phyloP scores from a whole-genome alignment of 2,113 vertebrate genomes.

The Taxidea taxus region DNA sequence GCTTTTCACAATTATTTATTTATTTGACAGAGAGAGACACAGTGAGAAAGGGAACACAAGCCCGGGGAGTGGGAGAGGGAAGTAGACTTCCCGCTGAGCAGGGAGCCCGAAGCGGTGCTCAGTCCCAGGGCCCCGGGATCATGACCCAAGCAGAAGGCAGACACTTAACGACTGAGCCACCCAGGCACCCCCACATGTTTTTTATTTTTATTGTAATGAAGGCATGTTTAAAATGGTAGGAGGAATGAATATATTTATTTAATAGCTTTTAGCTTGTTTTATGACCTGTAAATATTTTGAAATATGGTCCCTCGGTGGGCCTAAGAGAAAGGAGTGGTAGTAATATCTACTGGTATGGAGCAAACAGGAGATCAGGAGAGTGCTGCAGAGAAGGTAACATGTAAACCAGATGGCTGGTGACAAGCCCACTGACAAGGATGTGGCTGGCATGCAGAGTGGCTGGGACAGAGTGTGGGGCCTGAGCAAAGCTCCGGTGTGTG shows the following conservation, averaged over 20 bases:
- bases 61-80: too few relatives aligned
- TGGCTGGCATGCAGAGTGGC: neutral
- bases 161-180: too few relatives aligned
- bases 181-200: neutral
- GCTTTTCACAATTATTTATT: neutral
- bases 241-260: neutral
- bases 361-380: neutral
- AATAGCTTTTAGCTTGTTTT: neutral
- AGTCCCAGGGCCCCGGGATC: too few relatives aligned
- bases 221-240: neutral
- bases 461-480: neutral
- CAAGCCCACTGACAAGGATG: too few relatives aligned
- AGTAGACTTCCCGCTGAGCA: too few relatives aligned
- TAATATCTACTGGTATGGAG: neutral
- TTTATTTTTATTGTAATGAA: neutral
- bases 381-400: neutral
- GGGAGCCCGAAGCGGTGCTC: too few relatives aligned
- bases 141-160: too few relatives aligned
- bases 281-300: neutral
- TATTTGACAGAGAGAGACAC: too few relatives aligned
- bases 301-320: neutral
- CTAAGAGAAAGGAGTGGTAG: neutral
- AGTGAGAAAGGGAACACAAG: too few relatives aligned
- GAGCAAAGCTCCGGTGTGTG: neutral
- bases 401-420: neutral